Evolutionary conservation across 2,113 vertebrate genomes (phyloP).

Genomic region (Heteronetta atricapilla): DNA sequence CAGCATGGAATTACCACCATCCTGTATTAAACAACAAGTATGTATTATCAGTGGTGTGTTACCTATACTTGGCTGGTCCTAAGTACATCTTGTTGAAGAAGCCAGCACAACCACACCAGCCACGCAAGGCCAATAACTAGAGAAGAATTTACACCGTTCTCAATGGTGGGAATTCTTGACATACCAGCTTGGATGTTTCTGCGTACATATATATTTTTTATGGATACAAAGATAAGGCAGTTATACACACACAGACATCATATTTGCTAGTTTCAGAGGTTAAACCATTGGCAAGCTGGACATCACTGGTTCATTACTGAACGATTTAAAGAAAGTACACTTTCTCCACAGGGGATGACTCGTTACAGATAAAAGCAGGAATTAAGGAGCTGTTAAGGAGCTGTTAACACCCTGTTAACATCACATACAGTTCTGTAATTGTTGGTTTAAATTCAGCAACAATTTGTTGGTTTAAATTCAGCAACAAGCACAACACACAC

Average conservation of each 20-base stretch:
- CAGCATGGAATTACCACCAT: neutral
- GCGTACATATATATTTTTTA: accelerated
- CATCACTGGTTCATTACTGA: neutral
- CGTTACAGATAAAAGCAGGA: neutral
- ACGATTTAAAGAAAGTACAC: neutral
- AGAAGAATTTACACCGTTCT: neutral
- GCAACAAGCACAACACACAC: neutral
- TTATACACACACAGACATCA: neutral
- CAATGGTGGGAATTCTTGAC: neutral
- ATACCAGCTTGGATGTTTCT: neutral
- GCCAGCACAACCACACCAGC: neutral
- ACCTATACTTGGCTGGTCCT: neutral
- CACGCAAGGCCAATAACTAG: neutral
- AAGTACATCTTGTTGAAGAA: neutral
- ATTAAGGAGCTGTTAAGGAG: neutral
- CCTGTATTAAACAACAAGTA: neutral
- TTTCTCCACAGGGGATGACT: neutral
- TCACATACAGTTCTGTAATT: no score
- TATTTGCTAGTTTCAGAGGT: neutral
- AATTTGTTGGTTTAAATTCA: neutral
- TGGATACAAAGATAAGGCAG: neutral
- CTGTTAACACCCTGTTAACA: neutral
- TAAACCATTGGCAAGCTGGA: neutral
- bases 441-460: neutral
- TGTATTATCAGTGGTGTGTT: neutral